Conservation (phyloP, 2,113 vertebrate species). For the Caracal caracal region DNA sequence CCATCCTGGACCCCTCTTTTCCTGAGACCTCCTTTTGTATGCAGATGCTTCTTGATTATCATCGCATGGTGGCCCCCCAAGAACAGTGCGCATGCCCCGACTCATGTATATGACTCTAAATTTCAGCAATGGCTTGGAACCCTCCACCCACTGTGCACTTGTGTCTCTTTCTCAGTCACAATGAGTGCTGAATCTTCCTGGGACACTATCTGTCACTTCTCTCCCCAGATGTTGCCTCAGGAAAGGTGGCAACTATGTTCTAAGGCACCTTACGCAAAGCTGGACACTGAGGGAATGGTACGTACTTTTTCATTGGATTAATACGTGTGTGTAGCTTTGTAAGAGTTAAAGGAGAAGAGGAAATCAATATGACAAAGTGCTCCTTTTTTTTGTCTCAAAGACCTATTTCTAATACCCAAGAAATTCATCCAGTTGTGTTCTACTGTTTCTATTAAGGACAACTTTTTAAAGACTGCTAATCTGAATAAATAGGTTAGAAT, state of each 20-base stretch:
- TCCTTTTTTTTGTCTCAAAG: neutral
- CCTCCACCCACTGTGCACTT: fast-evolving
- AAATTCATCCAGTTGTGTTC: neutral
- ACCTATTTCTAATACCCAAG: neutral
- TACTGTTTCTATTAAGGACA: neutral
- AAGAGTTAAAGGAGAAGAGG: neutral
- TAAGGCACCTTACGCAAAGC: neutral
- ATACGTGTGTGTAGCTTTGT: neutral
- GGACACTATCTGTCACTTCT: neutral
- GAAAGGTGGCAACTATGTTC: neutral
- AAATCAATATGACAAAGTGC: neutral
- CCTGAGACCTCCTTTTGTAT: neutral
- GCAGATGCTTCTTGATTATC: neutral
- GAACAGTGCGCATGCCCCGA: fast-evolving
- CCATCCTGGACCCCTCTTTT: too few species aligned
- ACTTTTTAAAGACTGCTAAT: neutral
- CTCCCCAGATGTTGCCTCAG: neutral
- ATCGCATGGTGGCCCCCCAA: neutral
- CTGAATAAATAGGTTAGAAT: neutral
- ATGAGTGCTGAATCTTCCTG: neutral
- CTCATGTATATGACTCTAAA: neutral
- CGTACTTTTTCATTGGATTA: neutral
- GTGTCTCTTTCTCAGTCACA: too few species aligned
- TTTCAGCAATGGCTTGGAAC: fast-evolving
- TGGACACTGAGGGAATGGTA: neutral